Evolutionary conservation across 2,113 vertebrate genomes (phyloP).

Genomic region (Verasper variegatus): DNA sequence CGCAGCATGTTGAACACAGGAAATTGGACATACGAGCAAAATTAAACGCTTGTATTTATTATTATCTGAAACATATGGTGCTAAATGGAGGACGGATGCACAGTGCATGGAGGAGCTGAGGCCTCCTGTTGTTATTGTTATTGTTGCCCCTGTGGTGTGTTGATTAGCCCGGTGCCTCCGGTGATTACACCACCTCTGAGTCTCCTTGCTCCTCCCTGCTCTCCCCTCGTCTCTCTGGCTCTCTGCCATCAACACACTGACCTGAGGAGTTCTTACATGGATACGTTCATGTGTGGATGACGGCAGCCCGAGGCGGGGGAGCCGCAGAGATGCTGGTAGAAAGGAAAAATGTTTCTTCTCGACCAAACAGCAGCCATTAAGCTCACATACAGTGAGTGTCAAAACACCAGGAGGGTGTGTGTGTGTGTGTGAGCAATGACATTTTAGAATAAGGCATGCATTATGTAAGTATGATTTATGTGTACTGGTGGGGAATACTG

Average conservation of each 20-base stretch:
- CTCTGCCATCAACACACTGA: conserved; percentile 11
- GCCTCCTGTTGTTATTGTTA: conserved; percentile 52
- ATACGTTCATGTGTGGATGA: neutral
- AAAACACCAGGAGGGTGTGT: too few relatives aligned
- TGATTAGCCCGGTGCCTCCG: conserved; percentile 39
- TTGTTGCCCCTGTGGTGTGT: conserved; percentile 45
- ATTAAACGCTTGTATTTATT: too few relatives aligned
- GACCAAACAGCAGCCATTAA: conserved; percentile 12
- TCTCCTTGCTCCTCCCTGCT: neutral
- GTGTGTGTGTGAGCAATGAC: too few relatives aligned
- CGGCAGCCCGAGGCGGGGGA: too few relatives aligned
- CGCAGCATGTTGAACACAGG: too few relatives aligned
- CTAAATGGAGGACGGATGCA: neutral
- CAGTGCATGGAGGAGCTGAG: neutral
- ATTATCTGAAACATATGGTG: neutral
- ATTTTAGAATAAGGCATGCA: too few relatives aligned
- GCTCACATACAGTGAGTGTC: neutral
- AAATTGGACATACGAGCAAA: too few relatives aligned
- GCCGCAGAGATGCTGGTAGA: neutral
- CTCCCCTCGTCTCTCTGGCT: conserved; percentile 3
- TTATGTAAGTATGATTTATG: too few relatives aligned
- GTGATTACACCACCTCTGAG: conserved; percentile 25
- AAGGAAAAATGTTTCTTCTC: neutral
- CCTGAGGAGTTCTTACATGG: neutral
- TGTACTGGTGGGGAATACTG: too few relatives aligned